These are phyloP conservation scores for Sarcophaga rosellei DNA, from an alignment of 2,888 invertebrate genomes.

Conservation along the genomic window DNA sequence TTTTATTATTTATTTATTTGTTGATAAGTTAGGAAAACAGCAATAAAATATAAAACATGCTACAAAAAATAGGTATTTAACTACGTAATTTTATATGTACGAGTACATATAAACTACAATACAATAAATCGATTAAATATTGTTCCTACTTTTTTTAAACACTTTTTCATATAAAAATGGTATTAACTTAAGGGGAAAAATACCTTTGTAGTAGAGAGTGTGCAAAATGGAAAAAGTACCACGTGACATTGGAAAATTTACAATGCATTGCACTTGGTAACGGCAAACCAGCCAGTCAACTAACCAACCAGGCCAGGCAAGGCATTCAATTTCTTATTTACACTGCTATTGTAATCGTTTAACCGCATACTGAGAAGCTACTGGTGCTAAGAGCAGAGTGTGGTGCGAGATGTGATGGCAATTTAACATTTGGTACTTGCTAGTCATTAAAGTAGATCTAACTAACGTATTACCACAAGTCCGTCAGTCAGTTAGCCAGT, in stretches of 20 bases:
- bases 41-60: conserved; percentile 6
- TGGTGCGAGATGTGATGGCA: not conserved
- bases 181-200: conserved; percentile 40
- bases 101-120: not conserved
- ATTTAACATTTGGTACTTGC: too few relatives aligned
- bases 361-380: not conserved
- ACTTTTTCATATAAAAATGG: conserved; percentile 7
- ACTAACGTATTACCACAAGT: too few relatives aligned
- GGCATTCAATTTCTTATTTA: not conserved
- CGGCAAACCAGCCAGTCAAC: conserved; percentile 35
- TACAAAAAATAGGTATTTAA: conserved; percentile 11
- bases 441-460: too few relatives aligned
- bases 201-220: conserved; percentile 42
- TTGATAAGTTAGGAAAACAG: conserved; percentile 26
- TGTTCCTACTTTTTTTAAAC: not conserved
- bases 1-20: not conserved
- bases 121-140: not conserved
- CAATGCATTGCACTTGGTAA: conserved; percentile 60
- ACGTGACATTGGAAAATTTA: conserved; percentile 64
- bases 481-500: not conserved
- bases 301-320: not conserved
- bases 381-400: not conserved
- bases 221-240: conserved; percentile 43
- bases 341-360: not conserved
- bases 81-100: not conserved